Evolutionary conservation across 1,140 invertebrate species (phyloP).

Genomic region (Atta cephalotes): DNA sequence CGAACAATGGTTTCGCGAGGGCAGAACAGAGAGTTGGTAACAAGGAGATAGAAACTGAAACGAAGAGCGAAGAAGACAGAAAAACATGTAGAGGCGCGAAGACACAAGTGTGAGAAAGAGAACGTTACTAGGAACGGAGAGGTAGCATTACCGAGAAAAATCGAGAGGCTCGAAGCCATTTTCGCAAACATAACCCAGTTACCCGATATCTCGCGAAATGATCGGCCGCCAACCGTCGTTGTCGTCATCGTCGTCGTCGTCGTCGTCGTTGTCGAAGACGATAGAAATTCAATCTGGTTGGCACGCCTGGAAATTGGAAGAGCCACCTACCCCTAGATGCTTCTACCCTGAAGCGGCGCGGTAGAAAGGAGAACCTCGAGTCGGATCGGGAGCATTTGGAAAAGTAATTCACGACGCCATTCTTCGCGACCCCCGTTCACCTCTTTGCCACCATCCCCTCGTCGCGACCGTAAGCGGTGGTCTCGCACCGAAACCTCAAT

Average conservation of each 20-base stretch:
- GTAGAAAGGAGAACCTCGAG: constrained; percentile 56
- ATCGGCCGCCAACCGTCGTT: constrained; percentile 73
- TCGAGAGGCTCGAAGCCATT: constrained; percentile 74
- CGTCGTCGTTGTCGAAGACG: constrained; percentile 68
- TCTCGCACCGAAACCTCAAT: constrained; percentile 58
- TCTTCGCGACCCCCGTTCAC: constrained; percentile 66
- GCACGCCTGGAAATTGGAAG: constrained; percentile 81
- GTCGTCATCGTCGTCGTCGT: constrained; percentile 35
- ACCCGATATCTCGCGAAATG: constrained; percentile 79
- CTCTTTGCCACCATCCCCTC: constrained; percentile 27
- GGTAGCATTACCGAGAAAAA: constrained; percentile 70
- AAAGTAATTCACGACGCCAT: constrained; percentile 78
- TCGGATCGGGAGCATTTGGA: constrained; percentile 72
- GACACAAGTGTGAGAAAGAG: not conserved
- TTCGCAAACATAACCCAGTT: constrained; percentile 80
- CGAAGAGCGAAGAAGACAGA: not conserved
- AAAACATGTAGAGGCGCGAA: not conserved
- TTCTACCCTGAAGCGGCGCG: constrained; percentile 69
- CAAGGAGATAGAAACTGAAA: constrained; percentile 38
- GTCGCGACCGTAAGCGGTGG: constrained; percentile 48
- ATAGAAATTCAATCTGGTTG: constrained; percentile 84
- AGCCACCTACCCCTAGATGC: constrained; percentile 76
- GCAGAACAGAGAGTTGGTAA: constrained; percentile 39
- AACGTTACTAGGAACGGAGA: not conserved
- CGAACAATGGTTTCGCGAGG: constrained; percentile 50